Evolutionary conservation across 2,113 vertebrate genomes (phyloP).

Genomic region (Myanophis thanlyinensis): DNA sequence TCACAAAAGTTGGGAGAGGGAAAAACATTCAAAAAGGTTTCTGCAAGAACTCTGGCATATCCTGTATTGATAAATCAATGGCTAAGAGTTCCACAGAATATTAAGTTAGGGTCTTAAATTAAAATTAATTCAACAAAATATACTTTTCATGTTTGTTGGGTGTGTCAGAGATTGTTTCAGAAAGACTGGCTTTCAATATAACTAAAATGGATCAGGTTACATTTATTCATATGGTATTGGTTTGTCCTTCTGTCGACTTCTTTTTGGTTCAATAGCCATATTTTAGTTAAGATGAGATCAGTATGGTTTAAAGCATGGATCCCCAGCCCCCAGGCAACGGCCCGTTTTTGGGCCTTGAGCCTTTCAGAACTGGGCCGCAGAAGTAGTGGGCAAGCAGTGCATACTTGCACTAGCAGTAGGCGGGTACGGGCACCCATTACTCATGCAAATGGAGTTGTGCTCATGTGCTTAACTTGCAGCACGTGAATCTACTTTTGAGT

Average conservation of each 20-base stretch:
- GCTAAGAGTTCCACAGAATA: neutral
- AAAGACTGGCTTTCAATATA: neutral
- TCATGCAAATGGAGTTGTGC: too few species aligned
- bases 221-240: neutral
- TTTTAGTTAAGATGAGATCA: neutral
- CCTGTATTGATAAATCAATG: neutral
- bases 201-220: neutral
- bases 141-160: neutral
- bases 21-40: neutral
- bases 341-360: too few species aligned
- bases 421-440: too few species aligned
- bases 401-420: too few species aligned
- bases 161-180: neutral
- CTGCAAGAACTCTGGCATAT: neutral
- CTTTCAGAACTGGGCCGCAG: too few species aligned
- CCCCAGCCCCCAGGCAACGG: too few species aligned
- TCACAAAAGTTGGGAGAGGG: neutral
- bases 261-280: neutral
- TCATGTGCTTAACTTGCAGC: too few species aligned
- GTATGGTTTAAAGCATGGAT: neutral
- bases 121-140: neutral
- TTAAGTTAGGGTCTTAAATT: neutral
- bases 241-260: neutral
- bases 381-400: too few species aligned
- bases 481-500: neutral